phyloP scores from a whole-genome alignment of 2,797 vertebrate genomes.

The Bradypodion ventrale region DNA sequence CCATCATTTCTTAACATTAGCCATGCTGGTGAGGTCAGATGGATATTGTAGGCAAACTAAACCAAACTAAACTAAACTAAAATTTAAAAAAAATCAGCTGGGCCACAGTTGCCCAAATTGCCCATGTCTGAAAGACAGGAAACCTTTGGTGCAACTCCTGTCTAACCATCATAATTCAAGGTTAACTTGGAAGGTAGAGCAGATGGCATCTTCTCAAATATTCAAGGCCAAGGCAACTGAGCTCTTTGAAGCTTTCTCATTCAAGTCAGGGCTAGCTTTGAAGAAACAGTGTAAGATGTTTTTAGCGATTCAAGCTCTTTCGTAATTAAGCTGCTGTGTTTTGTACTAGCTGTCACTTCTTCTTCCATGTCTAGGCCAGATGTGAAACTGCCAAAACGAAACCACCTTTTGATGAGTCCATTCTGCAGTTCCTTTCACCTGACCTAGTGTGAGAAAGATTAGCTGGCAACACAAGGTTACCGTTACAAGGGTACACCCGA shows the following conservation, averaged over 20 bases:
- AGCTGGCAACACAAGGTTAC: too few relatives aligned
- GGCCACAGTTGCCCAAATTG: not conserved
- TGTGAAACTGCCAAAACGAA: too few relatives aligned
- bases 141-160: not conserved
- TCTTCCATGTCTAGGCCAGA: too few relatives aligned
- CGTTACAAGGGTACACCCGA: too few relatives aligned
- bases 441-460: too few relatives aligned
- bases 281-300: not conserved
- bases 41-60: too few relatives aligned
- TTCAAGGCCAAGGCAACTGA: not conserved
- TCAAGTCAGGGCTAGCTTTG: not conserved
- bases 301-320: constrained; percentile 11
- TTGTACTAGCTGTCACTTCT: not conserved
- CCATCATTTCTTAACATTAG: too few relatives aligned
- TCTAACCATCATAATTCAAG: not conserved
- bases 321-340: not conserved
- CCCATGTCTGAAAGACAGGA: not conserved
- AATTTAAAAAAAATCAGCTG: not conserved
- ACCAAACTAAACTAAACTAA: too few relatives aligned
- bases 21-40: too few relatives aligned
- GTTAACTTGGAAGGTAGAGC: not conserved
- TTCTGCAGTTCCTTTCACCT: too few relatives aligned
- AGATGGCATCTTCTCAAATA: not conserved
- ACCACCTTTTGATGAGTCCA: too few relatives aligned
- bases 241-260: not conserved